Evolutionary conservation across 2,113 vertebrate genomes (phyloP).

Genomic region (Myrmophylax atrothorax): DNA sequence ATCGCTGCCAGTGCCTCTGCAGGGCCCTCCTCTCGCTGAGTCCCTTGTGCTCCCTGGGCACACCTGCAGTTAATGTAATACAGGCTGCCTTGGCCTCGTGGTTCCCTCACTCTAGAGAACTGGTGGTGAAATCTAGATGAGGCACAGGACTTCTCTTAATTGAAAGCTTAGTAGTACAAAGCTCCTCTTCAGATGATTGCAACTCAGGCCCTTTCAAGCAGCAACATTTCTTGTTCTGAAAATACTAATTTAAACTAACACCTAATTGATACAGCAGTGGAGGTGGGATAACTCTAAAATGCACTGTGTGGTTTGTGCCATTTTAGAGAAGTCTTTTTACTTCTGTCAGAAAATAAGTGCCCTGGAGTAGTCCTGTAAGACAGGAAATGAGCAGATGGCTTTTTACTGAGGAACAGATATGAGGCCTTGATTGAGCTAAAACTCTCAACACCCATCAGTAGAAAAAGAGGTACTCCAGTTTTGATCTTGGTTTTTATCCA

Average conservation of each 20-base stretch:
- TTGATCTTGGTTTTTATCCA: neutral
- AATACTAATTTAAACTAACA: neutral
- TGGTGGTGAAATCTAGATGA: neutral
- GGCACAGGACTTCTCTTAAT: neutral
- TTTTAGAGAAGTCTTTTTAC: neutral
- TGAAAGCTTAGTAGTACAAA: neutral
- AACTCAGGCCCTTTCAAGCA: neutral
- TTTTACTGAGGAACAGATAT: neutral
- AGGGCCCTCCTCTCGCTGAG: neutral
- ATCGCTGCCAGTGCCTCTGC: neutral
- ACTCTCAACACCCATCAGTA: neutral
- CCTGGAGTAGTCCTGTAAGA: neutral
- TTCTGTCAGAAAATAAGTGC: neutral
- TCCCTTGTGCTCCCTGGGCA: neutral
- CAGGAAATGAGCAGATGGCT: neutral
- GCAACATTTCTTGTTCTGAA: neutral
- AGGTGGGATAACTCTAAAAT: neutral
- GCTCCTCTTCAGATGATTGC: neutral
- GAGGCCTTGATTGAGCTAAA: neutral
- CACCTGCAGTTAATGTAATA: neutral
- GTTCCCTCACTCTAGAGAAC: neutral
- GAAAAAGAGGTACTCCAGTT: neutral
- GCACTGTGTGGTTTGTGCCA: neutral
- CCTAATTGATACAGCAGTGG: neutral
- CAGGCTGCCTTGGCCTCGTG: neutral